Evolutionary conservation across 2,888 invertebrate genomes (phyloP), one percentile per base, ranked within the genome.

Genomic region (Molorchus minor): DNA sequence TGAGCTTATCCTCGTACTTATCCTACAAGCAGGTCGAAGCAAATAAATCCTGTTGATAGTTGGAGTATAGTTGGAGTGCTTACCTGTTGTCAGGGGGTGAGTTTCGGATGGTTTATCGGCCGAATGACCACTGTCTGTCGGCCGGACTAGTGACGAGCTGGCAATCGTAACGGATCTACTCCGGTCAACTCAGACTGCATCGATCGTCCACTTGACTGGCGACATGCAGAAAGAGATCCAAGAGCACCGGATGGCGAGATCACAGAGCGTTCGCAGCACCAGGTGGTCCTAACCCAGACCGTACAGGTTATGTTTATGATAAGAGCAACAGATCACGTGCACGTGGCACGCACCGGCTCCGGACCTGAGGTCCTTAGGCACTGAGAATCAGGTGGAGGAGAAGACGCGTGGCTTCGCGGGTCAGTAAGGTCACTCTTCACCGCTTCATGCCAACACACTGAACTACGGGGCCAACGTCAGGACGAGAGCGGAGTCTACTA

Each of bases 401-500:
- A 25, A 8, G n/a, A 30, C 51, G 51, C 51, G 51, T 51, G 40
- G 68, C 60, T 59, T 70, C 71, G 69, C 68, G 73, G 72, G 74
- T 74, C 71, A 71, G 71, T 70, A 62, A 68, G 76, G 73, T 75
- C 76, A 75, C 76, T 75, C 77, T 75, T 77, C 76, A 76, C 76
- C 77, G 78, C 75, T 75, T 76, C 78, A 78, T 79, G 75, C 76
- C 77, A 78, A 73, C 77, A 75, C 75, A 78, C 78, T 77, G 75
- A 75, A 71, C 71, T 68, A 68, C 73, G 73, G 66, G 67, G 71
- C 75, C 77, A 75, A 75, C 78, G 77, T 77, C 77, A 73, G 79
- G n/a, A 75, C 74, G 73, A 72, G 75, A 75, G 72, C 77, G 77
- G 77, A 79, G 79, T 77, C 79, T 77, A 78, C 79, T 80, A 77